Evolutionary conservation across 2,888 invertebrate genomes (phyloP), one percentile per base, ranked within the genome.

Genomic region (Lutraria lutraria): DNA sequence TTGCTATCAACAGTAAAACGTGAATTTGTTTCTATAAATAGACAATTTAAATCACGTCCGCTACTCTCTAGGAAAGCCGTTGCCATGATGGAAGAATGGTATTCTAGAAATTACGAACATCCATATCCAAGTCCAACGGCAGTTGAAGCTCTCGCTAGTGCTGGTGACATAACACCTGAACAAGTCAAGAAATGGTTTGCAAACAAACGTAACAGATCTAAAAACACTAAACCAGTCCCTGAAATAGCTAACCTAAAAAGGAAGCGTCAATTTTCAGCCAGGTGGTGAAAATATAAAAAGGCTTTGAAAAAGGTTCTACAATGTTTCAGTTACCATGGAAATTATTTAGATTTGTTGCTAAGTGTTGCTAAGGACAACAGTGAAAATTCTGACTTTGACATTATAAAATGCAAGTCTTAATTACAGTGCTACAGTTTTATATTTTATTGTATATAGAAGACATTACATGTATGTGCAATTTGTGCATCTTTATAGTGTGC

Each of bases 101-200:
- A 95, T 88, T 88, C 91, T 15, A 76, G 89, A 63, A 93, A 95
- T 89, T 90, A 92, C 72, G 93, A 94, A 82, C 94, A 95, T 85
- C 95, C 95, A 4, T 95, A 95, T 82, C 95, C 95, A 0, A 85
- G 91, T 25, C 89, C 88, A 12, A 90, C 91, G 0, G 92, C 92
- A 10, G 91, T 93, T 0, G 89, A 93, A 29, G 91, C 91, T 31
- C 89, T 95, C 4, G 93, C 95, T 0, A 63, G 76, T 19, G 93
- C 89, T 21, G 94, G 95, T 16, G 90, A 92, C 56, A 93, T 95
- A 83, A 93, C 91, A 19, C 83, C 89, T 15, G 92, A 92, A 53
- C 95, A 95, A 88, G 94, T 95, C 21, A 94, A 94, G 91, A 95
- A 95, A 86, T 95, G 95, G 95, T 95, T 95, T 89, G 94, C 95